Conservation (phyloP, 1,140 invertebrate species). For the Andrena cerasifolii region DNA sequence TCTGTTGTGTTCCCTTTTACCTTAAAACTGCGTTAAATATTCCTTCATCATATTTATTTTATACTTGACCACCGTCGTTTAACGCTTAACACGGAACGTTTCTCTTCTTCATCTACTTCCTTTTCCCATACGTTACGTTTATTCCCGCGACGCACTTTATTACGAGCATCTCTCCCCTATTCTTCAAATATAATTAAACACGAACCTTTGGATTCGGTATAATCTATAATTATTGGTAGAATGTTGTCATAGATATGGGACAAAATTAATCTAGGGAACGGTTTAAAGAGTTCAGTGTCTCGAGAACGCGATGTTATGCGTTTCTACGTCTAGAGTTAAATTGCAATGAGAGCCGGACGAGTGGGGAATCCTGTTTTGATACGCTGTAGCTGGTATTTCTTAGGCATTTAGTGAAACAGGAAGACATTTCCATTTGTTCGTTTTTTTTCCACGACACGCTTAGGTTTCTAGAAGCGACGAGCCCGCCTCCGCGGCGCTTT, state of each 20-base stretch:
- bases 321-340: conserved; percentile 8
- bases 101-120: not conserved
- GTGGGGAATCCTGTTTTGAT: conserved; percentile 31
- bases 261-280: conserved; percentile 13
- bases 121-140: too few relatives aligned
- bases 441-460: conserved; percentile 35
- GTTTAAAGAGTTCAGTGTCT: conserved; percentile 30
- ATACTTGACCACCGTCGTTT: not conserved
- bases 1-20: not conserved
- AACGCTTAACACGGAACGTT: too few relatives aligned
- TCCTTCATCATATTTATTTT: not conserved
- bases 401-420: conserved; percentile 65
- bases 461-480: conserved; percentile 24
- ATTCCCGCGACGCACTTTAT: not conserved
- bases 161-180: not conserved
- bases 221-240: conserved; percentile 25
- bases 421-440: conserved; percentile 59
- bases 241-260: conserved; percentile 18
- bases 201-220: not conserved
- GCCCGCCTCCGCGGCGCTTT: conserved; percentile 15
- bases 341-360: conserved; percentile 3
- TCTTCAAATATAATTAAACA: conserved; percentile 1
- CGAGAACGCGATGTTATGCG: conserved; percentile 8
- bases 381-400: conserved; percentile 52
- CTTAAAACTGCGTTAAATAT: not conserved